Conservation (phyloP, 2,888 invertebrate genomes). For the Allophyes oxyacanthae region DNA sequence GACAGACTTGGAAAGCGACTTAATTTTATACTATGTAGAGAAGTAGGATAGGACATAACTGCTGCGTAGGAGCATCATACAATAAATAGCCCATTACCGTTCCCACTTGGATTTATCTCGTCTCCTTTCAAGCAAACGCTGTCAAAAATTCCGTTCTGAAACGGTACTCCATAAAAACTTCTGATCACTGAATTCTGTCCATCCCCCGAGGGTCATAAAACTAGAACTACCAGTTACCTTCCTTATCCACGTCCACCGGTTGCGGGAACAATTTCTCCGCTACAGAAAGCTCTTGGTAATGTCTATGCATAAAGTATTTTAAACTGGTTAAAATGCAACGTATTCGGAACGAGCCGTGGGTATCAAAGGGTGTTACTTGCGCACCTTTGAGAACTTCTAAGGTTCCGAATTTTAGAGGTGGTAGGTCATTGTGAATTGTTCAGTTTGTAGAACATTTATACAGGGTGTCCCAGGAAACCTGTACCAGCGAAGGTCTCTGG, state of each 20-base stretch:
- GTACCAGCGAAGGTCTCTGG: too few species aligned
- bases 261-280: conserved; percentile 58
- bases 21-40: too few species aligned
- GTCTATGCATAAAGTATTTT: conserved; percentile 89
- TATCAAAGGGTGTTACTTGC: conserved; percentile 74
- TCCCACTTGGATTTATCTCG: too few species aligned
- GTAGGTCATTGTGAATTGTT: background rate
- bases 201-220: conserved; percentile 1
- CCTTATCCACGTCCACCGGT: conserved; percentile 45
- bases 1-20: too few species aligned
- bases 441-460: background rate
- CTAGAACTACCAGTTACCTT: background rate
- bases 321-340: conserved; percentile 88
- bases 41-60: too few species aligned
- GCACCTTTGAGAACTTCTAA: conserved; percentile 70
- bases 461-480: too few species aligned
- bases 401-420: conserved; percentile 31
- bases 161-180: background rate
- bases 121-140: background rate
- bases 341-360: conserved; percentile 67
- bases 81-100: too few species aligned
- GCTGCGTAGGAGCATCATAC: too few species aligned
- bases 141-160: background rate
- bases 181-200: background rate
- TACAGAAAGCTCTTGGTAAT: conserved; percentile 78